These are phyloP conservation scores for Drosophila subsilvestris DNA, from an alignment of 2,888 invertebrate species.

Conservation along the genomic window DNA sequence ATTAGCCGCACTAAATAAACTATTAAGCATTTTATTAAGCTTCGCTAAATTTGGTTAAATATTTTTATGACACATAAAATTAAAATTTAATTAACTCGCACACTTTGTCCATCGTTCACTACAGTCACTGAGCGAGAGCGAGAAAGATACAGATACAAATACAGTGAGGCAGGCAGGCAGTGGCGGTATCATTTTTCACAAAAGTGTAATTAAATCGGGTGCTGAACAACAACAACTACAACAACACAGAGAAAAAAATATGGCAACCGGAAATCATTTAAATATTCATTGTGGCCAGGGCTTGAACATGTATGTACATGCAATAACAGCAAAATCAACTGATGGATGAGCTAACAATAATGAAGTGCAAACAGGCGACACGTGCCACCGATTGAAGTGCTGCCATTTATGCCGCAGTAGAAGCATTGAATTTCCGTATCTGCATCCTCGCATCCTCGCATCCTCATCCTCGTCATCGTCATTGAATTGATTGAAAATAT, in stretches of 20 bases:
- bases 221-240: neutral
- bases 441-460: slow-evolving; percentile 1
- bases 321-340: slow-evolving; percentile 47
- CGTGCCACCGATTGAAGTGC: slow-evolving; percentile 24
- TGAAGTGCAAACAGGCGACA: slow-evolving; percentile 54
- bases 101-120: slow-evolving; percentile 4
- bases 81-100: slow-evolving; percentile 63
- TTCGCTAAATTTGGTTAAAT: slow-evolving; percentile 51
- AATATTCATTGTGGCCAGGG: slow-evolving; percentile 43
- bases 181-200: slow-evolving; percentile 54
- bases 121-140: neutral
- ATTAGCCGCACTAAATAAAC: slow-evolving; percentile 42
- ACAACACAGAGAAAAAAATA: slow-evolving; percentile 2
- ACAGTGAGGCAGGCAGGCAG: neutral
- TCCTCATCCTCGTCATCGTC: slow-evolving; percentile 27
- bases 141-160: too few species aligned
- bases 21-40: slow-evolving; percentile 45
- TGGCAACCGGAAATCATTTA: slow-evolving; percentile 51
- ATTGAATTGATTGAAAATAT: slow-evolving; percentile 63
- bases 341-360: slow-evolving; percentile 64
- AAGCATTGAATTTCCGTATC: neutral
- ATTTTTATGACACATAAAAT: slow-evolving; percentile 50
- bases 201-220: slow-evolving; percentile 64
- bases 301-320: slow-evolving; percentile 16
- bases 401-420: neutral